Evolutionary conservation across 1,140 invertebrate species (phyloP).

Genomic region (Oryctes rhinoceros): DNA sequence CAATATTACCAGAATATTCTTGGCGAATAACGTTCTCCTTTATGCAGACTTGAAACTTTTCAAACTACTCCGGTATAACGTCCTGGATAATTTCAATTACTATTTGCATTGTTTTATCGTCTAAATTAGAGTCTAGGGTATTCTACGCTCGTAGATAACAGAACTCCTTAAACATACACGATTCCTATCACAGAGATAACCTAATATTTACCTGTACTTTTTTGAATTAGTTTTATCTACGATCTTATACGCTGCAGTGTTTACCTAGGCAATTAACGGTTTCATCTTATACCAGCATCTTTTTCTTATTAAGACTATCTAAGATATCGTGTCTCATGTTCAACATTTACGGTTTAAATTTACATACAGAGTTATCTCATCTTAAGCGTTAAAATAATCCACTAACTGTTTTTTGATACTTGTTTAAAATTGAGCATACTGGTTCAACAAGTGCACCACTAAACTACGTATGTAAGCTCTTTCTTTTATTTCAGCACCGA

Average conservation of each 20-base stretch:
- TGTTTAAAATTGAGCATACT: background rate
- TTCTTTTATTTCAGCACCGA: background rate
- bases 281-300: background rate
- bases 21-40: too few relatives aligned
- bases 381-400: background rate
- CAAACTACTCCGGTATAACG: too few relatives aligned
- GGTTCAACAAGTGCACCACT: background rate
- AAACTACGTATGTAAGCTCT: background rate
- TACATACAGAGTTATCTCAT: background rate
- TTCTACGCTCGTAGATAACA: background rate
- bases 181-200: background rate
- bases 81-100: background rate
- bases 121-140: background rate
- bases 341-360: background rate
- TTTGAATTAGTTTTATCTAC: background rate
- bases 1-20: too few relatives aligned
- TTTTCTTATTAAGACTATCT: background rate
- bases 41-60: too few relatives aligned
- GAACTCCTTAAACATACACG: background rate
- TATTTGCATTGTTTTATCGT: conserved; percentile 7
- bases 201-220: background rate
- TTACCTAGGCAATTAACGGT: background rate
- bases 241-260: background rate
- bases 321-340: background rate
- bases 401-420: background rate